Evolutionary conservation across 2,888 invertebrate species (phyloP).

Genomic region (Tenthredo amoena): DNA sequence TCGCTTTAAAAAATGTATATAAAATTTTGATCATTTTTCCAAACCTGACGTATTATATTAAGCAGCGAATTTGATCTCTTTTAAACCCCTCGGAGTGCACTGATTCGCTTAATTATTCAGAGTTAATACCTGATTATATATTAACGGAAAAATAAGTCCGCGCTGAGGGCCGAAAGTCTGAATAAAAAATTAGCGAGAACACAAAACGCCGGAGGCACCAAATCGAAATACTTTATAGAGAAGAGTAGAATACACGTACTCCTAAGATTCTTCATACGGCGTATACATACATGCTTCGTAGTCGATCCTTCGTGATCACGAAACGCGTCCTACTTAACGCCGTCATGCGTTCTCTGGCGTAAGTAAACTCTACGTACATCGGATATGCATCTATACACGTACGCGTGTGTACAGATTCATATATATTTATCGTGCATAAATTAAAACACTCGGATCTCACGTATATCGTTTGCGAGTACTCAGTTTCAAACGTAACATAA

Average conservation of each 20-base stretch:
- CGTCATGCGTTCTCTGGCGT: constrained; percentile 18
- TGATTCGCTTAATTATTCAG: not conserved
- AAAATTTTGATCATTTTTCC: not conserved
- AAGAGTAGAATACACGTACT: constrained; percentile 3
- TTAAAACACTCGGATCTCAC: not conserved
- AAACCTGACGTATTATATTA: not conserved
- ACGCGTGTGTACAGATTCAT: not conserved
- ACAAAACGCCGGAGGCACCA: not conserved
- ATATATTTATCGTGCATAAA: not conserved
- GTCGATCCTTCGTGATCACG: constrained; percentile 10
- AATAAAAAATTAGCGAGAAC: constrained; percentile 18
- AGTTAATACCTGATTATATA: not conserved
- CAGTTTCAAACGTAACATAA: not conserved
- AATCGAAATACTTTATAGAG: not conserved
- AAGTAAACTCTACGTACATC: constrained; percentile 4
- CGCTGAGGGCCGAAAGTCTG: not conserved
- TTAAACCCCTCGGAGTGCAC: not conserved
- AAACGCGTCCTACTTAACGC: constrained; percentile 41
- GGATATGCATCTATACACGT: not conserved
- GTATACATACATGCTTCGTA: not conserved
- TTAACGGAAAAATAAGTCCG: not conserved
- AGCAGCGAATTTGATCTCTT: not conserved
- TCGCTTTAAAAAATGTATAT: too few relatives aligned
- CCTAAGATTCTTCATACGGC: not conserved
- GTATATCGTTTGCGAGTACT: not conserved